These are phyloP conservation scores for Limnothrissa miodon DNA, from an alignment of 2,113 vertebrate genomes.

Conservation along the genomic window DNA sequence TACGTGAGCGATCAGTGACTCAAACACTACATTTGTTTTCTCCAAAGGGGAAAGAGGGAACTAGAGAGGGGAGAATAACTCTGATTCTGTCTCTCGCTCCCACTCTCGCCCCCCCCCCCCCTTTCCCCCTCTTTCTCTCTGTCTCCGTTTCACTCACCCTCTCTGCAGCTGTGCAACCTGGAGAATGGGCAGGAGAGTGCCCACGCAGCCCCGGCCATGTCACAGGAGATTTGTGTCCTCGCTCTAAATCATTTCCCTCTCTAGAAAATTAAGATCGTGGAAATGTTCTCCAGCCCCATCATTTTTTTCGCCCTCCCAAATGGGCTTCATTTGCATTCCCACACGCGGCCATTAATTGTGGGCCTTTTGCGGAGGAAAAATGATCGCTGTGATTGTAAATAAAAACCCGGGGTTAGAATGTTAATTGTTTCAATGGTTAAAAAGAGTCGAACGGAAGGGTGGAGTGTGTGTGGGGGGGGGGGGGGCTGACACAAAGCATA, in stretches of 20 bases:
- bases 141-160: conserved; percentile 12
- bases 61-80: conserved; percentile 18
- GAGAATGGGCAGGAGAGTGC: conserved; percentile 41
- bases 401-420: conserved; percentile 63
- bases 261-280: conserved; percentile 75
- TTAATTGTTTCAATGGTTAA: conserved; percentile 60
- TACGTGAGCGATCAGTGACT: conserved; percentile 73
- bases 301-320: conserved; percentile 59
- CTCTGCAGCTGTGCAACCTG: conserved; percentile 42
- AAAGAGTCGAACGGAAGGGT: conserved; percentile 35
- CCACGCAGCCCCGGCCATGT: conserved; percentile 65
- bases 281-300: conserved; percentile 71
- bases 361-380: conserved; percentile 59
- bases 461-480: no score
- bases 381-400: conserved; percentile 62
- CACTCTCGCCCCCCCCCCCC: conserved; percentile 38
- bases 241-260: conserved; percentile 77
- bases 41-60: conserved; percentile 52
- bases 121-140: conserved; percentile 35
- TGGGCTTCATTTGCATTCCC: conserved; percentile 62
- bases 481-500: conserved; percentile 37
- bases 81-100: conserved; percentile 45
- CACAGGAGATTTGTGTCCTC: conserved; percentile 74
- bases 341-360: conserved; percentile 59
- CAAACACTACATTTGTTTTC: conserved; percentile 75